Evolutionary conservation across 2,113 vertebrate genomes (phyloP).

Genomic region (Centropus unirufus): DNA sequence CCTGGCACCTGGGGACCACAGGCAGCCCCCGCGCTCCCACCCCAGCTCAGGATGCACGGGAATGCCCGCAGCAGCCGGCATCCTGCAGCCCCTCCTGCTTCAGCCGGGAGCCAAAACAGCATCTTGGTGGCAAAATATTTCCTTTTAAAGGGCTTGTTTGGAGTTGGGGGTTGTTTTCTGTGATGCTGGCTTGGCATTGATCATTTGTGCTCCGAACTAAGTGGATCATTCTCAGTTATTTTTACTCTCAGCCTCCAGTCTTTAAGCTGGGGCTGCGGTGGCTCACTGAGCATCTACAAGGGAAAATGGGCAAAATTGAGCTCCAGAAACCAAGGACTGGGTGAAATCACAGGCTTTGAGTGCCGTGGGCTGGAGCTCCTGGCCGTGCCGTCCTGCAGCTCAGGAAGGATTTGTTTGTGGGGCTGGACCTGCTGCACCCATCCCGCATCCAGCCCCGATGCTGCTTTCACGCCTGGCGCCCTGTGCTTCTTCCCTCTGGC

Average conservation of each 20-base stretch:
- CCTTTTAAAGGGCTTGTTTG: conserved; percentile 18
- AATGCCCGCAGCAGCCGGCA: rapidly evolving
- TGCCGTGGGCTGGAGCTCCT: background rate
- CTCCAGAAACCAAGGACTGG: background rate
- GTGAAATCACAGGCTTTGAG: background rate
- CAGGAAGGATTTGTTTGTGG: background rate
- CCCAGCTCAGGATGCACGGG: rapidly evolving
- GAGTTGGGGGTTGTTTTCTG: background rate
- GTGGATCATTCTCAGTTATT: background rate
- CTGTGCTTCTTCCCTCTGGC: background rate
- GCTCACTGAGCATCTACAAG: background rate
- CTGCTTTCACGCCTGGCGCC: background rate
- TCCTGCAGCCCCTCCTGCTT: background rate
- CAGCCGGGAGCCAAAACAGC: background rate
- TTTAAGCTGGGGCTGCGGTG: background rate
- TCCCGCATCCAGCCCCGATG: background rate
- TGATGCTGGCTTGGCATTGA: background rate
- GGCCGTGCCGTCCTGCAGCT: background rate
- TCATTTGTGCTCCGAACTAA: background rate
- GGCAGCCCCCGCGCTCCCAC: background rate
- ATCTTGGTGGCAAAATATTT: background rate
- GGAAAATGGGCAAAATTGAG: background rate
- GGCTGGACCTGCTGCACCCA: no score
- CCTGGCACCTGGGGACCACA: background rate
- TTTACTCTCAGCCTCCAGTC: background rate